Evolutionary conservation across 2,888 invertebrate genomes (phyloP), one percentile per base, ranked within the genome.

Genomic region (Plebejus melissa): DNA sequence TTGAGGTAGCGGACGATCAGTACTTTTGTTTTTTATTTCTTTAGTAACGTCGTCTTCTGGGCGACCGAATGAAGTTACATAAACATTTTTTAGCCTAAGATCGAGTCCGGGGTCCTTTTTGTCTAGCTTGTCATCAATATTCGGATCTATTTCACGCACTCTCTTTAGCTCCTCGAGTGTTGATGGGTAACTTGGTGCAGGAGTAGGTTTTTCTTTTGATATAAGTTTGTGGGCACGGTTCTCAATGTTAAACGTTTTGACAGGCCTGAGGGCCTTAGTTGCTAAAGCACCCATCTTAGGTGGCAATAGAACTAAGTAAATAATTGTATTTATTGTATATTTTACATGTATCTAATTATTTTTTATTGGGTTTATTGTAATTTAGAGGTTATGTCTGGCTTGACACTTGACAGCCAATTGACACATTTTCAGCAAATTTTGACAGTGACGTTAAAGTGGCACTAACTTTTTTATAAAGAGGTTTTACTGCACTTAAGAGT

Each of bases 211-310:
- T 70, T 95, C 95, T 84, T 94, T 94, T 0, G 95, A 94, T 79
- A 98, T 94, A 32, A 96, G 88, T 82, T 95, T 95, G 82, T 96
- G 95, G 41, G 97, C 97, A 78, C 97, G 95, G 86, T 94, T 96
- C 85, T 97, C 97, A 2, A 96, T 94, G 88, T 97, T 97, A 82
- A 95, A 96, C 41, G 95, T 94, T 84, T 95, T 95, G 22, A 94
- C 82, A 28, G 96, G 96, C 77, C 95, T 90, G 38, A 93, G 88
- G 74, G 95, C 87, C 81, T 89, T 88, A 0, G 96, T 94, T 80
- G 94, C 90, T 82, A 95, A 93, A 88, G 95, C 95, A 81, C 96
- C 96, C 96, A 96, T 96, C 89, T 91, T 82, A 87, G 83, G 88
- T 85, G 88, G 89, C 90, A 82, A 82, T 90, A 90, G 89, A 79